These are phyloP conservation scores for Oxystoma pomonae DNA, from an alignment of 2,888 invertebrate genomes.

Conservation along the genomic window DNA sequence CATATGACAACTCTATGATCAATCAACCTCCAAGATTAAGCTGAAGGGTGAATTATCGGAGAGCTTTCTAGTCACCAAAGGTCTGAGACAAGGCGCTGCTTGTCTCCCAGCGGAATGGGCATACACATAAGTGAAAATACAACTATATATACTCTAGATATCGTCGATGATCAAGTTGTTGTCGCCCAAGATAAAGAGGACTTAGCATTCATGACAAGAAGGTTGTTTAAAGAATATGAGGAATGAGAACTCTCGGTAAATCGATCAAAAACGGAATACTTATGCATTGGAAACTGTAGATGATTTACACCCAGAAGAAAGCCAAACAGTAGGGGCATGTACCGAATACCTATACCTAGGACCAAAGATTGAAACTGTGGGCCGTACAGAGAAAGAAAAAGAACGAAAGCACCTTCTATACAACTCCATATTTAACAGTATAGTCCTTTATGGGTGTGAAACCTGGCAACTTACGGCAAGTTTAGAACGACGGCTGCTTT, in stretches of 20 bases:
- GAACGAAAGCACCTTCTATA: not conserved
- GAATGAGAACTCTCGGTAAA: constrained; percentile 2
- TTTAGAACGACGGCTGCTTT: not conserved
- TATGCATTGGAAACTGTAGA: not conserved
- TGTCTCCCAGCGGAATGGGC: not conserved
- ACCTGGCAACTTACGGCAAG: not conserved
- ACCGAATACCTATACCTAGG: constrained; percentile 3
- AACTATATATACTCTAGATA: not conserved
- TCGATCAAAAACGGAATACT: not conserved
- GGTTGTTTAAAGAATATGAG: not conserved
- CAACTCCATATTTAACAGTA: constrained; percentile 7
- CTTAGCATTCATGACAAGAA: not conserved
- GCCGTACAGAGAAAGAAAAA: not conserved
- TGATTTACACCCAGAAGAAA: not conserved
- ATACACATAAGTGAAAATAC: not conserved
- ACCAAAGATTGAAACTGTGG: not conserved
- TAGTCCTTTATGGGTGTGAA: constrained; percentile 6
- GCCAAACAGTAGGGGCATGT: not conserved
- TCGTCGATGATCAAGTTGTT: not conserved
- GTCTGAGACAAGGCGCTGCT: too few relatives aligned
- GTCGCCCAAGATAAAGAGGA: not conserved
- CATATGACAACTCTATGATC: too few relatives aligned
- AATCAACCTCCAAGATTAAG: too few relatives aligned
- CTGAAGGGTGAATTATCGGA: too few relatives aligned
- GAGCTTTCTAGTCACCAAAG: too few relatives aligned